Evolutionary conservation across 2,113 vertebrate species (phyloP), one percentile per base, ranked within the genome.

Genomic region (Microcebus lehilahytsara): DNA sequence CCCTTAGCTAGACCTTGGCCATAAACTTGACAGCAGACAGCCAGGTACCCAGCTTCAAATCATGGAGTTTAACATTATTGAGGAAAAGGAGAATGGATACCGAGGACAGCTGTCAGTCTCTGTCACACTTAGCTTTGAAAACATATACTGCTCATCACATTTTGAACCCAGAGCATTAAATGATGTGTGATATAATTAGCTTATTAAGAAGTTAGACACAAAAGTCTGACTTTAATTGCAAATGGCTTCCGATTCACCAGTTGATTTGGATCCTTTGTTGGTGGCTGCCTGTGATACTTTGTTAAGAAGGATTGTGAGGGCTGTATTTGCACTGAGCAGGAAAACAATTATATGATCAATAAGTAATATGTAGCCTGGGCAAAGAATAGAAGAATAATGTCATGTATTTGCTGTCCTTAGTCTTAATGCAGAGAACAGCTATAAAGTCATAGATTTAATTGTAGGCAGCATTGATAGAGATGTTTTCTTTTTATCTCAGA

Each of bases 151-250:
- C 77, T 75, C 37, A 46, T 58, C 64, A 92, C n/a, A 22, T 71
- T 77, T 66, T 78, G 25, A 89, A 78, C 51, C 7, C n/a, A 58
- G 72, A 60, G 2, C 9, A 64, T 25, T 80, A 78, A 62, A 22
- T 64, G 11, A 62, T n/a, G 1, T 34, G 2, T 67, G 40, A 49
- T 14, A 27, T 51, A 78, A 58, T 74, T 74, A 17, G 17, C n/a
- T 93, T 79, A n/a, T 85, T 91, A 92, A 27, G 60, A 96, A 58
- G 51, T 56, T 86, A 89, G 89, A 88, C 8, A 30, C 16, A 74
- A 74, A 88, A 83, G 19, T 42, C 19, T 92, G 37, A 92, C 12
- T 49, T 64, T 32, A 37, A 53, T 75, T 94, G 66, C 42, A 69
- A 46, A 49, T 72, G 46, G 19, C 69, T 66, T 93, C 71, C 2